A percentile compares a stretch with the other conserved stretches of the same genome.
These are phyloP conservation scores for Sympetrum striolatum DNA, from an alignment of 2,888 invertebrate species.

Conservation along the genomic window DNA sequence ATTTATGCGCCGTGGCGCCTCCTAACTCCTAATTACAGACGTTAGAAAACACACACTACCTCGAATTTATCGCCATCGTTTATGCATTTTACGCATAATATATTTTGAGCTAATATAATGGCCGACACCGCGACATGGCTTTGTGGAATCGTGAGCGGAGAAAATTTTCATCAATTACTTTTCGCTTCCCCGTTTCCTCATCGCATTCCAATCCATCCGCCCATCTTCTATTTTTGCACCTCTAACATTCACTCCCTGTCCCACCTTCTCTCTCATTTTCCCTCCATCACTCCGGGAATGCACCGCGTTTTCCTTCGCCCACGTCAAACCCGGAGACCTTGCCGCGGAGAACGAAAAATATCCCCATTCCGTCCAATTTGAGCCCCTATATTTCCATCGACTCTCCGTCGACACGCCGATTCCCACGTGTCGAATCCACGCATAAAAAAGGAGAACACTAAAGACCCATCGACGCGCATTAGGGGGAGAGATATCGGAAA, in stretches of 20 bases:
- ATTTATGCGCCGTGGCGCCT: too few species aligned
- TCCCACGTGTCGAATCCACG: slow-evolving; percentile 27
- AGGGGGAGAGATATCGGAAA: neutral
- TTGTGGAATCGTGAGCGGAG: too few species aligned
- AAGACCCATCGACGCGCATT: neutral
- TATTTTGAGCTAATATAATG: too few species aligned
- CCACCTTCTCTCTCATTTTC: neutral
- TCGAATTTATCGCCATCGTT: too few species aligned
- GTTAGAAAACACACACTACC: too few species aligned
- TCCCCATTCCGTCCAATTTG: slow-evolving; percentile 29
- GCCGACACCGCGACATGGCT: too few species aligned
- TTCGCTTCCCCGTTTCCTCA: neutral
- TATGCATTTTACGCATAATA: too few species aligned
- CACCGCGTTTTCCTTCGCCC: neutral
- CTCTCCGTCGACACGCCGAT: slow-evolving; percentile 17
- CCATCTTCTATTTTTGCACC: neutral
- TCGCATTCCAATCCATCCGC: neutral
- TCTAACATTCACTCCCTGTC: neutral
- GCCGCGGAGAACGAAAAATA: slow-evolving; percentile 3
- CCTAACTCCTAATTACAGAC: too few species aligned
- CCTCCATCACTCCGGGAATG: neutral
- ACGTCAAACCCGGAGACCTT: neutral
- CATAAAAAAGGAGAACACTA: neutral
- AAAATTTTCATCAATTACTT: neutral
- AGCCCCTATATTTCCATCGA: slow-evolving; percentile 10